phyloP scores from a whole-genome alignment of 2,888 invertebrate species.

The Hirtodrosophila confusa region DNA sequence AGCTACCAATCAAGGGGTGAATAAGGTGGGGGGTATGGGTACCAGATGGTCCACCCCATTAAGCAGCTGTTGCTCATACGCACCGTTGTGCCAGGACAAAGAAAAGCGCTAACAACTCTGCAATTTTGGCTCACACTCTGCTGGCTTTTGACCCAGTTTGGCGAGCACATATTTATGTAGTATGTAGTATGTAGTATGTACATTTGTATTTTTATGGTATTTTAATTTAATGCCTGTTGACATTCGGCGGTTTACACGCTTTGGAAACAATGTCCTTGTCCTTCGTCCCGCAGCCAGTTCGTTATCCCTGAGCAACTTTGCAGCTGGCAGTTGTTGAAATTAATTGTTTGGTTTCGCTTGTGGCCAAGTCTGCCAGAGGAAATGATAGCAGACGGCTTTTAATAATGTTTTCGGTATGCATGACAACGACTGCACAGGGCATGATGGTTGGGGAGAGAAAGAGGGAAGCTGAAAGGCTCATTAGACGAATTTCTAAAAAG shows the following conservation, averaged over 20 bases:
- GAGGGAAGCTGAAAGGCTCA: slow-evolving; percentile 35
- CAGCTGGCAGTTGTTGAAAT: slow-evolving; percentile 43
- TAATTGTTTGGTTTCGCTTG: slow-evolving; percentile 54
- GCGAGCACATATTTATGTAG: not conserved
- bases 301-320: slow-evolving; percentile 30
- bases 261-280: slow-evolving; percentile 31
- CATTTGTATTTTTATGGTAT: slow-evolving; percentile 54
- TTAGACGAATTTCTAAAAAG: slow-evolving; percentile 38
- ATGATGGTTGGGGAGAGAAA: not conserved
- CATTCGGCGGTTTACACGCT: slow-evolving; percentile 55
- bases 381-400: slow-evolving; percentile 22
- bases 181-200: not conserved
- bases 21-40: not conserved
- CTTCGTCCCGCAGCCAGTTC: not conserved
- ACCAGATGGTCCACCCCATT: slow-evolving; percentile 29
- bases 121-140: not conserved
- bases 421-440: slow-evolving; percentile 44
- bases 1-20: not conserved
- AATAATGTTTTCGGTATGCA: slow-evolving; percentile 60
- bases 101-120: slow-evolving; percentile 31
- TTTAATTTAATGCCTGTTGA: slow-evolving; percentile 71
- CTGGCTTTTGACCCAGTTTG: slow-evolving; percentile 8
- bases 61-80: slow-evolving; percentile 45
- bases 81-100: slow-evolving; percentile 4
- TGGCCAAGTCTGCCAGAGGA: slow-evolving; percentile 6